phyloP scores from a whole-genome alignment of 2,113 vertebrate genomes.

The Rhea americana region DNA sequence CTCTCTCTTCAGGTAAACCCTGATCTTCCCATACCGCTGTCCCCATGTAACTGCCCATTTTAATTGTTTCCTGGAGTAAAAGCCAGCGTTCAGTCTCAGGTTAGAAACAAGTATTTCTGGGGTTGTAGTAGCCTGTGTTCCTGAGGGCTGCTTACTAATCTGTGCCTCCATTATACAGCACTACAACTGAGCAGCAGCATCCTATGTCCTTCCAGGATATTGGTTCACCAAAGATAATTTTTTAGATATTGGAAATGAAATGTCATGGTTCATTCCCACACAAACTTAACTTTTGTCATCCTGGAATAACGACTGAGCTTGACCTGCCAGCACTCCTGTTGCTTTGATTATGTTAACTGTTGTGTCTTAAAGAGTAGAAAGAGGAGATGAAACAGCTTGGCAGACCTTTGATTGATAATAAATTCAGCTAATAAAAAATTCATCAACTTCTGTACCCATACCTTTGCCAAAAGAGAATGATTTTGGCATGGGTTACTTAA shows the following conservation, averaged over 20 bases:
- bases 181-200: neutral
- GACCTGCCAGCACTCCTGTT: neutral
- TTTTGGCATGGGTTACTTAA: neutral
- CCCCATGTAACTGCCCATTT: neutral
- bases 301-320: neutral
- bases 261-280: neutral
- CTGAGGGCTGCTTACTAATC: neutral
- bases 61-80: neutral
- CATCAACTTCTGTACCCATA: neutral
- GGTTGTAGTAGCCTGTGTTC: neutral
- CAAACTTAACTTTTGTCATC: neutral
- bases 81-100: neutral
- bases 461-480: neutral
- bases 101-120: neutral
- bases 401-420: neutral
- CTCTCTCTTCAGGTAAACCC: neutral
- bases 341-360: neutral
- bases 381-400: neutral
- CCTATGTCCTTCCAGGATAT: neutral
- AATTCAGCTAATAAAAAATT: neutral
- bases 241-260: neutral
- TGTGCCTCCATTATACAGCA: neutral
- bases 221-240: neutral
- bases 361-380: neutral
- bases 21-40: neutral